Conservation (phyloP, 1,140 invertebrate genomes). For the Trachymyrmex cornetzi region DNA sequence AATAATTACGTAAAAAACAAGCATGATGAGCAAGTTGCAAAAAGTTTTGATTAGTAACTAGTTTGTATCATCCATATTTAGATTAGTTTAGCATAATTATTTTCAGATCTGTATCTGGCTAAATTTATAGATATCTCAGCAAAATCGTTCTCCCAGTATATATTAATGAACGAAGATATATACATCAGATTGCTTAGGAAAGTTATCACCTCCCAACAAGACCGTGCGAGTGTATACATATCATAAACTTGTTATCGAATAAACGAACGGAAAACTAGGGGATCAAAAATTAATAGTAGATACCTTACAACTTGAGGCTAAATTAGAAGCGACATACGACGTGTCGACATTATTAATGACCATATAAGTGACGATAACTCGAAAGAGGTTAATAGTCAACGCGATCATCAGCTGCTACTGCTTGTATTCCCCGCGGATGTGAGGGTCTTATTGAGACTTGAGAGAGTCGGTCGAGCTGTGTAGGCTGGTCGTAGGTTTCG, state of each 20-base stretch:
- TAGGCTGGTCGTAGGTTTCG: slow-evolving; percentile 25
- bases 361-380: slow-evolving; percentile 36
- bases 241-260: background rate
- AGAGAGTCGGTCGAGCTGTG: background rate
- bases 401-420: background rate
- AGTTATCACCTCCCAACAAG: background rate
- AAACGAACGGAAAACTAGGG: background rate
- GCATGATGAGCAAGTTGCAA: too few relatives aligned
- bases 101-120: too few relatives aligned
- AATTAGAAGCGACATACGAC: slow-evolving; percentile 32
- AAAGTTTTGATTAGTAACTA: too few relatives aligned
- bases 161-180: background rate
- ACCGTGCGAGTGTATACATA: background rate
- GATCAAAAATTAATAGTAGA: background rate
- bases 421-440: background rate
- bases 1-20: too few relatives aligned
- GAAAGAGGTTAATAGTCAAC: slow-evolving; percentile 38
- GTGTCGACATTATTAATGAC: slow-evolving; percentile 17
- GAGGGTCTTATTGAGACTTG: background rate
- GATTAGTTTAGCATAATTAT: too few relatives aligned
- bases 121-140: too few relatives aligned
- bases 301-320: background rate
- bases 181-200: background rate
- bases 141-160: too few relatives aligned
- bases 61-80: too few relatives aligned